Conservation (phyloP, 2,888 invertebrate genomes). For the Phyto melanocephala region DNA sequence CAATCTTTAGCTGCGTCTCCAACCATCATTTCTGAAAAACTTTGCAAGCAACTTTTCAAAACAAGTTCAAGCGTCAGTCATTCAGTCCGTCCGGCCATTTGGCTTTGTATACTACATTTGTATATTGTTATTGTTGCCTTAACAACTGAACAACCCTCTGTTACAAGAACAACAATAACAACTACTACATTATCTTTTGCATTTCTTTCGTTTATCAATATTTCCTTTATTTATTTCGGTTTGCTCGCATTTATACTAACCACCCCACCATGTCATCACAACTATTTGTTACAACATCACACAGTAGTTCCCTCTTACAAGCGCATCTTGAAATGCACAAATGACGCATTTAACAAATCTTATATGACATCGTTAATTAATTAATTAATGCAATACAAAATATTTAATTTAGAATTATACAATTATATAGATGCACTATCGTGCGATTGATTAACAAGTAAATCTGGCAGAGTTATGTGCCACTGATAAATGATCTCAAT, state of each 20-base stretch:
- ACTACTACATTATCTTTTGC: conserved; percentile 3
- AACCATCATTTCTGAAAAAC: not conserved
- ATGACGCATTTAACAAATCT: not conserved
- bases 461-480: too few species aligned
- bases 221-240: conserved; percentile 16
- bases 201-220: conserved; percentile 10
- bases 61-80: not conserved
- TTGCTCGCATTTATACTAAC: not conserved
- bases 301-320: not conserved
- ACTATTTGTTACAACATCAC: not conserved
- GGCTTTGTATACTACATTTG: not conserved
- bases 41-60: conserved; percentile 29
- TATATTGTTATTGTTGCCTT: conserved; percentile 18
- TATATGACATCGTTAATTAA: too few species aligned
- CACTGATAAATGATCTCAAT: too few species aligned
- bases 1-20: conserved; percentile 4
- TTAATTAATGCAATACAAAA: too few species aligned
- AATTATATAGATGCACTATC: too few species aligned
- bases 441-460: too few species aligned
- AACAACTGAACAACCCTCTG: conserved; percentile 47
- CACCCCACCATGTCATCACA: not conserved
- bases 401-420: too few species aligned
- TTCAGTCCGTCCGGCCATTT: not conserved
- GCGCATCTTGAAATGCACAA: too few species aligned
- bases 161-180: not conserved